These are phyloP conservation scores for Aviceda subcristata DNA, from an alignment of 2,113 vertebrate species.

Conservation along the genomic window DNA sequence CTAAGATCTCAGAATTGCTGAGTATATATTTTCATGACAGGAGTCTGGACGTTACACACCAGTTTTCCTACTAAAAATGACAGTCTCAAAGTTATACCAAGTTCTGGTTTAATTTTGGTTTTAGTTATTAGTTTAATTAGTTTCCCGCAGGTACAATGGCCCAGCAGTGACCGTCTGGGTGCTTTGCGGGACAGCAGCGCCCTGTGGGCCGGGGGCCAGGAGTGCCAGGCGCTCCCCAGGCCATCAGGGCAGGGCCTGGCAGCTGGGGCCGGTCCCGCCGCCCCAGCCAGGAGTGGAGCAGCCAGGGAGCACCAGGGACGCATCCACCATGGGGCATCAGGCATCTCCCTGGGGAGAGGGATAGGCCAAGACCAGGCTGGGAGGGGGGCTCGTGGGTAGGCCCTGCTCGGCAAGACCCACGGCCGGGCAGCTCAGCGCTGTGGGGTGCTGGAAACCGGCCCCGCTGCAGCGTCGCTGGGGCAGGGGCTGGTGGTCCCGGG, in stretches of 20 bases:
- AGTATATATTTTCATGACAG: neutral
- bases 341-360: neutral
- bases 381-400: fast-evolving
- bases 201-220: too few relatives aligned
- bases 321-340: too few relatives aligned
- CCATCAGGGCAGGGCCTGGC: neutral
- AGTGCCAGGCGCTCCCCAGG: neutral
- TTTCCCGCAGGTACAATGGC: neutral
- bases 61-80: neutral
- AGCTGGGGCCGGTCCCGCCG: too few relatives aligned
- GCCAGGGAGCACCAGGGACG: neutral
- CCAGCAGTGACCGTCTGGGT: neutral
- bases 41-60: neutral
- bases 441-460: neutral
- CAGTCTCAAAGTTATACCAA: neutral
- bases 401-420: fast-evolving
- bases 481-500: neutral
- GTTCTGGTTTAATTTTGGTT: neutral
- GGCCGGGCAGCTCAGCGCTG: neutral
- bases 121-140: neutral
- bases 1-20: neutral
- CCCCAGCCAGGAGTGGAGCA: neutral
- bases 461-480: fast-evolving
- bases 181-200: fast-evolving
- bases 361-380: neutral